A percentile compares a stretch with the other conserved stretches of the same genome.
These are phyloP conservation scores for Ptyas mucosa DNA, from an alignment of 2,113 vertebrate genomes.

Conservation along the genomic window DNA sequence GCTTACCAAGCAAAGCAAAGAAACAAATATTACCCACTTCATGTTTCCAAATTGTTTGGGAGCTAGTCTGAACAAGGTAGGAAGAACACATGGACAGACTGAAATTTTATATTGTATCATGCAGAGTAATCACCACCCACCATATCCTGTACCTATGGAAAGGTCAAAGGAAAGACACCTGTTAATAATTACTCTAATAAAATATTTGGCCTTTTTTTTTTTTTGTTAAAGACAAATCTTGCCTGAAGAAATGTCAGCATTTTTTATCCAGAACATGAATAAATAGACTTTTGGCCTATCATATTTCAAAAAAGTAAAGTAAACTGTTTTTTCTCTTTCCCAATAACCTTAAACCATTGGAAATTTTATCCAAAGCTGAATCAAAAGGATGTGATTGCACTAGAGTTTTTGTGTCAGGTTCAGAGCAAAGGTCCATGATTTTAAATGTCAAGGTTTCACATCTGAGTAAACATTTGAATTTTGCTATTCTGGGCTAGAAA, in stretches of 20 bases:
- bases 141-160: background rate
- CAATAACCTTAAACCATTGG: background rate
- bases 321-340: background rate
- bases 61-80: background rate
- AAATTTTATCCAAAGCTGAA: background rate
- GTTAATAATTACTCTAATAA: conserved; percentile 13
- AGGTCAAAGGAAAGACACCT: background rate
- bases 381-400: background rate
- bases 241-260: background rate
- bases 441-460: background rate
- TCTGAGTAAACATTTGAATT: background rate
- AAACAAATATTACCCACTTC: conserved; percentile 14
- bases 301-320: background rate
- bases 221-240: background rate
- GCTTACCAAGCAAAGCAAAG: background rate
- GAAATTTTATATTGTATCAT: background rate
- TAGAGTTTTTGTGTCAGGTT: background rate
- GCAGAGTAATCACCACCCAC: background rate
- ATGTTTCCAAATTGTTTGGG: conserved; percentile 12
- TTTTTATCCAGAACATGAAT: background rate
- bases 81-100: background rate
- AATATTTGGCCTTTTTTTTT: background rate
- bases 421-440: background rate
- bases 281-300: background rate
- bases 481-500: background rate